phyloP scores from a whole-genome alignment of 2,113 vertebrate genomes.

The Heterochromis multidens region DNA sequence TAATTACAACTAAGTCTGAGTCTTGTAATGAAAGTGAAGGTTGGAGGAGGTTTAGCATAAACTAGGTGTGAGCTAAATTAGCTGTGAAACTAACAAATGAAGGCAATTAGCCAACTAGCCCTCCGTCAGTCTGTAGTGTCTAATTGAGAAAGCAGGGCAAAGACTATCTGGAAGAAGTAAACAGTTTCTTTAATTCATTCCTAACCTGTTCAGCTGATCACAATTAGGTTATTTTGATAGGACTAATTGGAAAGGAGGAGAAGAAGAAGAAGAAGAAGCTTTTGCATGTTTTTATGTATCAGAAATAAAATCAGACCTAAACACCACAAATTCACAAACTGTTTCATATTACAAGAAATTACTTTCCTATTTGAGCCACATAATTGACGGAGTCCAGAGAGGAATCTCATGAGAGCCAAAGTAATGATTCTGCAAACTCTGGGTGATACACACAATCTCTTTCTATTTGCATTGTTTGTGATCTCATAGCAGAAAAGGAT shows the following conservation, averaged over 20 bases:
- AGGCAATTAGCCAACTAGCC: constrained; percentile 68
- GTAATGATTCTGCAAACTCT: constrained; percentile 1
- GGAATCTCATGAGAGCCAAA: not conserved
- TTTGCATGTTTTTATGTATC: not conserved
- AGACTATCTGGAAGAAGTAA: constrained; percentile 47
- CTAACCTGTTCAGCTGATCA: constrained; percentile 40
- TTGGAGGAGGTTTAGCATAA: constrained; percentile 49
- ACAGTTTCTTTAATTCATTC: constrained; percentile 43
- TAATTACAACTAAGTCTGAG: constrained; percentile 52
- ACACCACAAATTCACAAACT: not conserved
- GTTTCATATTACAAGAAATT: not conserved
- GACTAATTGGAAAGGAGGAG: constrained; percentile 15
- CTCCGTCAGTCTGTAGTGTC: constrained; percentile 40
- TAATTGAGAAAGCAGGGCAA: constrained; percentile 64
- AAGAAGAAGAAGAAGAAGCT: not conserved
- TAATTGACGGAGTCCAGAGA: not conserved
- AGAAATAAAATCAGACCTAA: not conserved
- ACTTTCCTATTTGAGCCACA: not conserved
- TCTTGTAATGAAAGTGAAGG: constrained; percentile 21
- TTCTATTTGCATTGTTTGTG: not conserved
- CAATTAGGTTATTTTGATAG: constrained; percentile 29
- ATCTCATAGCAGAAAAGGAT: not conserved
- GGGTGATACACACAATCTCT: not conserved
- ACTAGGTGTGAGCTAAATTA: constrained; percentile 67
- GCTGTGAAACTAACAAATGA: constrained; percentile 75